Conservation (phyloP, 2,113 vertebrate genomes). For the Marcusenius ussheri region DNA sequence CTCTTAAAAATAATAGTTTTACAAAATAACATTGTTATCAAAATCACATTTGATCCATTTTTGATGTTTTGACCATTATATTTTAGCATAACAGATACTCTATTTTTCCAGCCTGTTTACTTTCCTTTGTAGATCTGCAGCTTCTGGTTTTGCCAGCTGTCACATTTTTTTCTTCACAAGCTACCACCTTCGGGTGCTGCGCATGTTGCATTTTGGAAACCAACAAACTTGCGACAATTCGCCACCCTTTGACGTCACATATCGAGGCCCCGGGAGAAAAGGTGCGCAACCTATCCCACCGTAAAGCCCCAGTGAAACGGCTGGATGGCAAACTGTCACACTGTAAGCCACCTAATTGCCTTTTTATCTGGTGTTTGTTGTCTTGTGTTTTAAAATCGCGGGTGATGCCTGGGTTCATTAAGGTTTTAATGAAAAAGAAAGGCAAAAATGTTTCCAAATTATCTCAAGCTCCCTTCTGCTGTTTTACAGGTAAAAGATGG, state of each 20-base stretch:
- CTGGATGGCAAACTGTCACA: neutral
- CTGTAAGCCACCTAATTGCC: neutral
- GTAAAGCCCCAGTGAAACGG: neutral
- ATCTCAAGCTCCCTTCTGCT: neutral
- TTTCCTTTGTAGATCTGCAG: neutral
- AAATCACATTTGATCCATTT: neutral
- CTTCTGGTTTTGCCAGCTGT: neutral
- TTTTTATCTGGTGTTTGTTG: neutral
- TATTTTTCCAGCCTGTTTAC: neutral
- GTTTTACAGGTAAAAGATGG: neutral
- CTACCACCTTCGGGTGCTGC: neutral
- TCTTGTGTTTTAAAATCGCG: neutral
- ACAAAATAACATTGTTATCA: neutral
- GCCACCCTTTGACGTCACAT: neutral
- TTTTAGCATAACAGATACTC: neutral
- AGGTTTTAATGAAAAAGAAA: neutral
- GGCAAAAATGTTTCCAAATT: neutral
- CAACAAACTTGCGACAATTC: neutral
- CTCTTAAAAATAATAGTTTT: neutral
- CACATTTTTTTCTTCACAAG: neutral
- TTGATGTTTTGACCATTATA: neutral
- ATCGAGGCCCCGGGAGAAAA: neutral
- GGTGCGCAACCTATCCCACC: neutral
- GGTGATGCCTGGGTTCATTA: neutral
- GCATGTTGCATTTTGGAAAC: neutral